Evolutionary conservation across 2,888 invertebrate species (phyloP).

Genomic region (Hartigia nigra): DNA sequence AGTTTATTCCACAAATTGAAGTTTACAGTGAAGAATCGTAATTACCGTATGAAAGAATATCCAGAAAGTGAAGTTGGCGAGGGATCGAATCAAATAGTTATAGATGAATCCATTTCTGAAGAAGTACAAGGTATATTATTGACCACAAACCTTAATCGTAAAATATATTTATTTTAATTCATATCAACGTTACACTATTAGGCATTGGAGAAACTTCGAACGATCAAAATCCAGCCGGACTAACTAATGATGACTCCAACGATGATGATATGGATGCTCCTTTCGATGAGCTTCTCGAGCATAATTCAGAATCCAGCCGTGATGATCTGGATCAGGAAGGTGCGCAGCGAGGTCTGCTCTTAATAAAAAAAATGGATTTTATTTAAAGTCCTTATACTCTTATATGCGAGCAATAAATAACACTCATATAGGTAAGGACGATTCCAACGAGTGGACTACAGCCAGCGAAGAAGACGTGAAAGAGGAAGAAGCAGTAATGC

Average conservation of each 20-base stretch:
- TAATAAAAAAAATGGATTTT: not conserved
- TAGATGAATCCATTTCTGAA: conserved; percentile 25
- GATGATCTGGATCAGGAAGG: conserved; percentile 12
- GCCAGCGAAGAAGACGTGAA: conserved; percentile 50
- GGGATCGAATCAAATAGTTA: conserved; percentile 28
- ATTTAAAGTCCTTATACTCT: not conserved
- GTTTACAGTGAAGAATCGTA: conserved; percentile 49
- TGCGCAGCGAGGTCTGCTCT: conserved; percentile 19
- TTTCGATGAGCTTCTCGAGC: conserved; percentile 6
- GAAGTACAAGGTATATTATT: conserved; percentile 17
- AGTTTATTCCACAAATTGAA: conserved; percentile 42
- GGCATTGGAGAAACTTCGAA: not conserved
- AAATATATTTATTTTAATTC: not conserved
- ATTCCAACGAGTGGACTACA: conserved; percentile 44
- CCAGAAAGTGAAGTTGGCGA: conserved; percentile 30
- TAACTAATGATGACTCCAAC: conserved; percentile 24
- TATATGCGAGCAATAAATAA: not conserved
- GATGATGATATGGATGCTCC: conserved; percentile 10
- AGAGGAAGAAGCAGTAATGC: conserved; percentile 61
- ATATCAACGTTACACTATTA: not conserved
- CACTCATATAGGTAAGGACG: conserved; percentile 30
- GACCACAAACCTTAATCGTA: not conserved
- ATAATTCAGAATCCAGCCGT: conserved; percentile 18
- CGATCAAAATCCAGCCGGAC: conserved; percentile 8
- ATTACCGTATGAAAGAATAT: conserved; percentile 45